A percentile compares a stretch with the other conserved stretches of the same genome.
Evolutionary conservation across 2,888 invertebrate species (phyloP).

Genomic region (Griposia aprilina): DNA sequence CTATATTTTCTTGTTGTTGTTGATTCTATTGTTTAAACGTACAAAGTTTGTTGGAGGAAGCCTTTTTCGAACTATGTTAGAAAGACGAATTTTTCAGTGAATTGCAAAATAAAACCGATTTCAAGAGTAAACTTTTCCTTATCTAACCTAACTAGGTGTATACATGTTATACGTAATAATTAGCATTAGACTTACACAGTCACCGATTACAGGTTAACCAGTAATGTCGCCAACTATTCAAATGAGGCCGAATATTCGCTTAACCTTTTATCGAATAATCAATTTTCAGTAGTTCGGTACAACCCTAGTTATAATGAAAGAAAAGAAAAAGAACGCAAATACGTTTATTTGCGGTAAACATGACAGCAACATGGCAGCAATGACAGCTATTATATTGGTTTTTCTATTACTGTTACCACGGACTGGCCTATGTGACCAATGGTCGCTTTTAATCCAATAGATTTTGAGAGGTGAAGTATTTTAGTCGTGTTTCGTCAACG

Average conservation of each 20-base stretch:
- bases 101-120: not conserved
- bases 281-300: not conserved
- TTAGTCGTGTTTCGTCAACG: slow-evolving; percentile 27
- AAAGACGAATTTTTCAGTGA: not conserved
- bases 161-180: too few species aligned
- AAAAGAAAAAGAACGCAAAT: too few species aligned
- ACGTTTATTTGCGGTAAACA: too few species aligned
- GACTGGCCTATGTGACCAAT: not conserved
- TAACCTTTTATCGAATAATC: not conserved
- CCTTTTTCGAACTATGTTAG: not conserved
- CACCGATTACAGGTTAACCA: too few species aligned
- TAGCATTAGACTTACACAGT: too few species aligned
- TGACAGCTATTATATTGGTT: not conserved
- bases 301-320: not conserved
- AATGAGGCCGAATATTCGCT: not conserved
- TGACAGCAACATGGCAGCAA: too few species aligned
- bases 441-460: not conserved
- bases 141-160: too few species aligned
- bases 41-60: not conserved
- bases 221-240: not conserved
- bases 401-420: not conserved
- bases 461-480: slow-evolving; percentile 7
- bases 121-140: not conserved
- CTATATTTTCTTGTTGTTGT: slow-evolving; percentile 1
- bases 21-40: not conserved